Evolutionary conservation across 1,140 invertebrate species (phyloP).

Genomic region (Euura lappo): DNA sequence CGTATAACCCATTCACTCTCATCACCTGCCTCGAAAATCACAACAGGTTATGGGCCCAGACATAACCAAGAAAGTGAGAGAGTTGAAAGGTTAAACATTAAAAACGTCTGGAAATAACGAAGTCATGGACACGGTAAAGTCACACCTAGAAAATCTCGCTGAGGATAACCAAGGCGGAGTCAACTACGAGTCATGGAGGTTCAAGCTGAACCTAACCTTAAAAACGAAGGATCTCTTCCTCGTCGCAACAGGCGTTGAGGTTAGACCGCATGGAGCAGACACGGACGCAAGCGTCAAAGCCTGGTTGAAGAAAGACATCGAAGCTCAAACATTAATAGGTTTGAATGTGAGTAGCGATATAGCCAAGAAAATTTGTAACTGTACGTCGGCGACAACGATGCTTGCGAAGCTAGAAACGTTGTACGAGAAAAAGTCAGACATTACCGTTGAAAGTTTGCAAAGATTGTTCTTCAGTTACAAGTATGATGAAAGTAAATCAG

Average conservation of each 20-base stretch:
- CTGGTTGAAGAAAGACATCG: constrained; percentile 31
- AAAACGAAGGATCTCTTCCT: constrained; percentile 28
- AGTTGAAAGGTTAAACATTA: no score
- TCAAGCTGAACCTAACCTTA: constrained; percentile 30
- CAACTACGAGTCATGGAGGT: constrained; percentile 29
- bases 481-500: constrained; percentile 28
- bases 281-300: constrained; percentile 6
- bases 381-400: constrained; percentile 27
- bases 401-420: constrained; percentile 26
- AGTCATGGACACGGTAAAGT: constrained; percentile 25
- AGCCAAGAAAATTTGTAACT: constrained; percentile 28
- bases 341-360: constrained; percentile 33
- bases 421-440: constrained; percentile 30
- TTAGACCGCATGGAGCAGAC: constrained; percentile 7
- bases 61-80: background rate
- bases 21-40: no score
- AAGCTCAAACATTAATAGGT: constrained; percentile 32
- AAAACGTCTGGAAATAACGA: background rate
- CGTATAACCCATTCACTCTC: no score
- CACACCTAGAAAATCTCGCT: constrained; percentile 26
- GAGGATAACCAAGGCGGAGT: constrained; percentile 19
- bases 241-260: constrained; percentile 24
- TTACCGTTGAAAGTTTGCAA: constrained; percentile 26
- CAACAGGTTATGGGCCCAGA: background rate
- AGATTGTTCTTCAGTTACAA: constrained; percentile 30